Conservation (phyloP, 2,113 vertebrate species). For the Gambusia affinis region DNA sequence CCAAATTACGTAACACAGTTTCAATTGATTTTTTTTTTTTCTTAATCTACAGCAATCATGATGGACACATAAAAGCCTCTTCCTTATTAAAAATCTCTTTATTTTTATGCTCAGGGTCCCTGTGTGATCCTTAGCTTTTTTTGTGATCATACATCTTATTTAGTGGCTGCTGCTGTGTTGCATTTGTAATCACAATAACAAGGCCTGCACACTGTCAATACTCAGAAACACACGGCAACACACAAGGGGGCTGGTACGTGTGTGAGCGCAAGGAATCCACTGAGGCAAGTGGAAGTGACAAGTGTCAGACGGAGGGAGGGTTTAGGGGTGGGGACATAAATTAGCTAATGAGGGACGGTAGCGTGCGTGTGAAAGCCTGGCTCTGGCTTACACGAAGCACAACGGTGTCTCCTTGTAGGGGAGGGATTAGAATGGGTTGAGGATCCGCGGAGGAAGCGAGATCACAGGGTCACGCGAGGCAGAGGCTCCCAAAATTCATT, state of each 20-base stretch:
- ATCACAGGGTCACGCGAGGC: too few relatives aligned
- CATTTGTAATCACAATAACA: slow-evolving; percentile 8
- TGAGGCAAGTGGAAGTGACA: slow-evolving; percentile 58
- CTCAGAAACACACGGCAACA: slow-evolving; percentile 3
- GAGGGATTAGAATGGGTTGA: neutral
- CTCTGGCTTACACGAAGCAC: neutral
- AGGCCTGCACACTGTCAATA: neutral
- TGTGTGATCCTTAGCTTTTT: neutral
- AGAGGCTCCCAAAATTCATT: neutral
- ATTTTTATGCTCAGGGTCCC: neutral
- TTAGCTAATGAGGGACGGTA: slow-evolving; percentile 44
- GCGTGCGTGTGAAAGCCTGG: slow-evolving; percentile 24
- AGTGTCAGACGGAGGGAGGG: slow-evolving; percentile 39
- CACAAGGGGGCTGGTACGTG: neutral
- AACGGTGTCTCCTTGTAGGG: neutral
- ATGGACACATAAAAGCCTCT: slow-evolving; percentile 7
- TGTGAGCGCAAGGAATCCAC: slow-evolving; percentile 22
- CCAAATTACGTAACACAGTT: slow-evolving; percentile 33
- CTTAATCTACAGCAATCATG: neutral
- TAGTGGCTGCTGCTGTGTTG: slow-evolving; percentile 2
- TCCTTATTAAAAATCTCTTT: slow-evolving; percentile 39
- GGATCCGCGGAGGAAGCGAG: neutral
- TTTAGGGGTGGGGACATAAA: slow-evolving; percentile 10
- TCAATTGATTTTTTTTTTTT: slow-evolving; percentile 20
- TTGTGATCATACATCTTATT: neutral